These are phyloP conservation scores for Malurus splendens DNA, from an alignment of 2,797 vertebrate species.

Conservation along the genomic window DNA sequence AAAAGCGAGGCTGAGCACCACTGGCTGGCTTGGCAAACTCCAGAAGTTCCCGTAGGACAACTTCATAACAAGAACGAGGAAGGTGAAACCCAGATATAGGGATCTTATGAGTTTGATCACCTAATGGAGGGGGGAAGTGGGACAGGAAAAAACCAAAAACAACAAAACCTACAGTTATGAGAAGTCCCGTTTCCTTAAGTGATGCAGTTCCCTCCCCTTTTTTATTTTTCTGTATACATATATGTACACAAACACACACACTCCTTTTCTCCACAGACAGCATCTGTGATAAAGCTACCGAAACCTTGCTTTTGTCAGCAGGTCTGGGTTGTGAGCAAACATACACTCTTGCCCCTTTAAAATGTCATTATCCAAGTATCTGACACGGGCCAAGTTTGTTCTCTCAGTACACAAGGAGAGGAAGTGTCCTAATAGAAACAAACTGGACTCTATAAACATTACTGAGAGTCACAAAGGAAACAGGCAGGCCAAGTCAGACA, in stretches of 20 bases:
- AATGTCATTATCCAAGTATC: background rate
- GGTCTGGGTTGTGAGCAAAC: background rate
- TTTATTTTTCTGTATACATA: background rate
- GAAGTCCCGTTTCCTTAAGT: background rate
- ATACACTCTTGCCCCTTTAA: background rate
- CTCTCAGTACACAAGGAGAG: background rate
- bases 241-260: background rate
- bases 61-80: constrained; percentile 32
- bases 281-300: background rate
- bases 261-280: background rate
- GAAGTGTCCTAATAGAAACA: background rate
- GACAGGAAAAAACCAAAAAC: accelerated
- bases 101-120: constrained; percentile 74
- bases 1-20: constrained; percentile 50
- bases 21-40: constrained; percentile 58
- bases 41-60: constrained; percentile 61
- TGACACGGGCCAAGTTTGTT: background rate
- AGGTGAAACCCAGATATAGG: constrained; percentile 71
- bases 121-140: background rate
- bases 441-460: background rate
- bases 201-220: background rate
- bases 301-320: background rate
- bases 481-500: background rate
- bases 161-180: background rate
- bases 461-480: background rate